Base-by-base conservation (phyloP, 2,113 vertebrate species). In the Eubucco bourcierii region DNA sequence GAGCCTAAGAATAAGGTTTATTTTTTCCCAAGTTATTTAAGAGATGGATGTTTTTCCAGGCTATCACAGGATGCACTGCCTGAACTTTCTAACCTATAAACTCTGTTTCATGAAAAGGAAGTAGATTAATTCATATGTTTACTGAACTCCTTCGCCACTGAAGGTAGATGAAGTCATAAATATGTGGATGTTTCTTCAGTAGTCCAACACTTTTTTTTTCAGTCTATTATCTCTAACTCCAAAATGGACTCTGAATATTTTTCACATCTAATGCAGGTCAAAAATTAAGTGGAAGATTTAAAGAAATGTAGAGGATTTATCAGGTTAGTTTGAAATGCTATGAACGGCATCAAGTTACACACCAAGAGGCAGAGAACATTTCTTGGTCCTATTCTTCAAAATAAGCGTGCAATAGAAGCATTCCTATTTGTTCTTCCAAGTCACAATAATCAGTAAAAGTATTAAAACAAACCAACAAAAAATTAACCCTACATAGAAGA, bases 41-140 rank as follows among this genome's bases (percentile, higher is more conserved):
- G 58, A 82, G 52, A 68, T 88, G 64, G 73, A 87, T 92, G 77
- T 94, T 97, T 96, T 95, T 91, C 72, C 89, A 95, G 81, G 78
- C 89, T 90, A 83, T 71, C 72, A 93, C 90, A 87, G 95, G 96
- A 96, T 89, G 81, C 46, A 84, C 85, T 93, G 66, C 61, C 73
- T 95, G 88, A 96, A 91, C 92, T 93, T 81, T 87, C 66, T 95
- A 91, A 88, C 87, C 84, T 91, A 68, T 46, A 88, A 88, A 93
- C 59, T 84, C 81, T 25, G 46, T 44, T 89, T 84, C 78, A 90
- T 28, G 58, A 80, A 93, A 66, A 94, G 80, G 92, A 96, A 96
- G 78, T 15, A 70, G 53, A 82, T 61, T 88, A 3, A 6, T 78
- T 90, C 52, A 68, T 88, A 44, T 87, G 80, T 87, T 89, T 77